Conservation (phyloP, 1,140 invertebrate species). For the Drosophila ficusphila region DNA sequence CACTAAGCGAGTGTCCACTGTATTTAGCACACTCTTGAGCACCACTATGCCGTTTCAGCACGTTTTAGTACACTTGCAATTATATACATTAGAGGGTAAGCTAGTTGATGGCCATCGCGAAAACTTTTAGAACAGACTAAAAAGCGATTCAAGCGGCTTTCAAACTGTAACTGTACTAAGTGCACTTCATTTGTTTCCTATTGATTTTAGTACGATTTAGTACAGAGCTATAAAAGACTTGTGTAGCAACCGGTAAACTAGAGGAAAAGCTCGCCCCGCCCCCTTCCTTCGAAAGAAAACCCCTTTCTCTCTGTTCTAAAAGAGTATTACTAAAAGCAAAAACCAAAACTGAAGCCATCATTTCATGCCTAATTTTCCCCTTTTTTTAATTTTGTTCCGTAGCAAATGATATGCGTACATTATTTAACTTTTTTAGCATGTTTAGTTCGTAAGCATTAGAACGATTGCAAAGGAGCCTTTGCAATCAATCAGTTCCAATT, state of each 20-base stretch:
- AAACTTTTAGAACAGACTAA: not conserved
- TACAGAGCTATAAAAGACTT: constrained; percentile 43
- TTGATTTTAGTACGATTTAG: constrained; percentile 50
- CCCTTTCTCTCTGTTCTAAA: constrained; percentile 52
- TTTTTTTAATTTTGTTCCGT: constrained; percentile 21
- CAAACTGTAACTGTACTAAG: constrained; percentile 18
- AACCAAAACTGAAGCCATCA: constrained; percentile 48
- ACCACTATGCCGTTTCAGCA: constrained; percentile 65
- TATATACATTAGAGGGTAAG: constrained; percentile 57
- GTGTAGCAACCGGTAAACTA: constrained; percentile 1
- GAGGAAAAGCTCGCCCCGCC: constrained; percentile 1
- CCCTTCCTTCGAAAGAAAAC: no score
- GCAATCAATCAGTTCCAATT: constrained; percentile 30
- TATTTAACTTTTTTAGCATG: constrained; percentile 64
- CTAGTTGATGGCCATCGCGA: constrained; percentile 29
- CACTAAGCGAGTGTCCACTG: constrained; percentile 51
- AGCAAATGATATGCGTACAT: constrained; percentile 16
- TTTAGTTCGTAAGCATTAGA: constrained; percentile 64
- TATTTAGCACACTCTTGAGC: constrained; percentile 51
- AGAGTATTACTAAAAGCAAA: constrained; percentile 62
- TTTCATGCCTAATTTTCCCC: constrained; percentile 8
- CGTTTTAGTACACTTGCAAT: constrained; percentile 64
- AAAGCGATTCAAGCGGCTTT: not conserved
- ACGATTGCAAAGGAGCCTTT: constrained; percentile 48
- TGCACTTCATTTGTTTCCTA: constrained; percentile 38